These are phyloP conservation scores for Punctoribates punctum DNA, from an alignment of 2,888 invertebrate genomes.

Conservation along the genomic window DNA sequence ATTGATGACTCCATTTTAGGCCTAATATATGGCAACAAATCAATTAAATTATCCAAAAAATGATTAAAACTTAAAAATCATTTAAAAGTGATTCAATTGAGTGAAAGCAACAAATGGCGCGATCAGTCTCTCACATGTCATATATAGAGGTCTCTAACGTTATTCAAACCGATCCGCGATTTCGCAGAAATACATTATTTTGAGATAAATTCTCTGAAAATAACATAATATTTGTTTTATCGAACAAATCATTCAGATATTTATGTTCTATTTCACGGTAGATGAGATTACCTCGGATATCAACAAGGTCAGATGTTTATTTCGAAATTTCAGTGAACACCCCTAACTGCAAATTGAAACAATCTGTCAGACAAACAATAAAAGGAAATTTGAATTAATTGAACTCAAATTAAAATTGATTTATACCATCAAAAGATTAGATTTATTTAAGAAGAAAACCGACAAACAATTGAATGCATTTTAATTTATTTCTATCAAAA, in stretches of 20 bases:
- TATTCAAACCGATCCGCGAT: not conserved
- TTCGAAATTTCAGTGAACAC: too few relatives aligned
- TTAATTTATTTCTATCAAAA: too few relatives aligned
- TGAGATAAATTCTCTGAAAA: not conserved
- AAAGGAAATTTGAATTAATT: too few relatives aligned
- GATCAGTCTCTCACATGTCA: not conserved
- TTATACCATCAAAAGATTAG: not conserved
- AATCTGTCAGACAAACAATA: too few relatives aligned
- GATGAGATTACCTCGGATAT: too few relatives aligned
- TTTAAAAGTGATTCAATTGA: not conserved
- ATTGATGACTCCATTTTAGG: slow-evolving; percentile 1
- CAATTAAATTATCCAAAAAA: not conserved
- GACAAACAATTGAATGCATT: not conserved
- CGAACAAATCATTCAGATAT: too few relatives aligned
- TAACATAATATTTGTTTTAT: not conserved
- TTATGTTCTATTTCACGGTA: too few relatives aligned
- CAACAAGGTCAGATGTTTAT: too few relatives aligned
- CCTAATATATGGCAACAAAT: not conserved
- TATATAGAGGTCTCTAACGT: not conserved
- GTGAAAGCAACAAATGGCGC: not conserved
- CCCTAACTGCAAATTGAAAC: too few relatives aligned
- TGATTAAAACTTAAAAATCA: not conserved
- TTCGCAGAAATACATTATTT: not conserved
- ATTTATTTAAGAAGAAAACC: not conserved
- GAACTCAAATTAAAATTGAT: too few relatives aligned